Percentiles rank a stretch among this genome's conserved stretches.
Evolutionary conservation across 1,140 invertebrate genomes (phyloP).

Genomic region (Cephus cinctus): DNA sequence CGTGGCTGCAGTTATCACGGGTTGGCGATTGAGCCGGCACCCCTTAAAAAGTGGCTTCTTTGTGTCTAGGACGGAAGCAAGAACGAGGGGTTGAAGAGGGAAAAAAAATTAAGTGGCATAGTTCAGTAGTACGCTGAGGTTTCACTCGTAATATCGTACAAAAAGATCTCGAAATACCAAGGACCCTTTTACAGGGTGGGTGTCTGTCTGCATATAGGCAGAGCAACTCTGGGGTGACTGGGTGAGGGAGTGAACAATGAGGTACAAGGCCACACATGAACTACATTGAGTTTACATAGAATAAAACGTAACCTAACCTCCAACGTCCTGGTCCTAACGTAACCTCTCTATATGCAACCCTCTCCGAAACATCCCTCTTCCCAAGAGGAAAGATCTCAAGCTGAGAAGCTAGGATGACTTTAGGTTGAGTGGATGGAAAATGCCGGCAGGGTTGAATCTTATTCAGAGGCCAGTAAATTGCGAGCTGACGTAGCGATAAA

Average conservation of each 20-base stretch:
- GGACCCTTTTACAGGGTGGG: neutral
- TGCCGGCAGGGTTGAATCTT: neutral
- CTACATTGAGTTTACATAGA: conserved; percentile 1
- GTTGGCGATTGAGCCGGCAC: no score
- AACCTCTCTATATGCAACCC: neutral
- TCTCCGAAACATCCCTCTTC: no score
- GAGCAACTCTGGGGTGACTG: no score
- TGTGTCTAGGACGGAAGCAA: no score
- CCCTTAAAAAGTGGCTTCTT: no score
- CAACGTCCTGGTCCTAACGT: neutral
- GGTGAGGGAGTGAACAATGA: neutral
- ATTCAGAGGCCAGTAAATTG: neutral
- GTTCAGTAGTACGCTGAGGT: neutral
- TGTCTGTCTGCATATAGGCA: no score
- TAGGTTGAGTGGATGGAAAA: no score
- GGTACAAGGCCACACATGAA: conserved; percentile 1
- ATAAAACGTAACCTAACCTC: neutral
- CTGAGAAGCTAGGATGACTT: no score
- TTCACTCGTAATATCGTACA: conserved; percentile 6
- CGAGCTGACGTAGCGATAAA: neutral
- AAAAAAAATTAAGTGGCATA: neutral
- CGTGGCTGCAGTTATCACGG: no score
- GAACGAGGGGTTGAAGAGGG: neutral
- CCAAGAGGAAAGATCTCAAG: no score
- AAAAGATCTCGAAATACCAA: conserved; percentile 2